Evolutionary conservation across 2,888 invertebrate genomes (phyloP).

Genomic region (Agrotis segetum): DNA sequence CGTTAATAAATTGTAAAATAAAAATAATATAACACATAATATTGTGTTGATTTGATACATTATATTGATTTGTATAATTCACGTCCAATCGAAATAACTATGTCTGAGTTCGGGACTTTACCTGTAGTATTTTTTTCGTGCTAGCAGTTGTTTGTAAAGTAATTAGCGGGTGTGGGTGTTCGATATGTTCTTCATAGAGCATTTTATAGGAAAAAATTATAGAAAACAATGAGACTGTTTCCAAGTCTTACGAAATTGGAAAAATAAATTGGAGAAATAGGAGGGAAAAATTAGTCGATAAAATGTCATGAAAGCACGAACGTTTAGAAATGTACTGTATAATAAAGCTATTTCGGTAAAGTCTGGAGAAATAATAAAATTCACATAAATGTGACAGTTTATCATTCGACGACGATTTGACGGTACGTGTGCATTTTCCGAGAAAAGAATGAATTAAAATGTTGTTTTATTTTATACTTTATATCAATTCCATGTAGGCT

Average conservation of each 20-base stretch:
- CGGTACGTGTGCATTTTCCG: not conserved
- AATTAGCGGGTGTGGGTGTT: too few relatives aligned
- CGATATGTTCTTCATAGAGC: conserved; percentile 18
- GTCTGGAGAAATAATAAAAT: not conserved
- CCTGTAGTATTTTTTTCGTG: conserved; percentile 21
- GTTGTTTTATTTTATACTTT: conserved; percentile 15
- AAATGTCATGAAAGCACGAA: not conserved
- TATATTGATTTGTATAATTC: too few relatives aligned
- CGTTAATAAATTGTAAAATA: too few relatives aligned
- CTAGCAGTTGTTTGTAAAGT: conserved; percentile 36
- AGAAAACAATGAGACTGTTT: conserved; percentile 26
- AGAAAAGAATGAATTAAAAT: not conserved
- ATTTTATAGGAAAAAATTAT: conserved; percentile 24
- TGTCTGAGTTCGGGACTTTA: conserved; percentile 11
- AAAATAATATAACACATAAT: too few relatives aligned
- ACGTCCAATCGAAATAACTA: not conserved
- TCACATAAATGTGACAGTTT: too few relatives aligned
- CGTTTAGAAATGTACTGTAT: not conserved
- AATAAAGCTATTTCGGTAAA: not conserved
- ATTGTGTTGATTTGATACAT: too few relatives aligned
- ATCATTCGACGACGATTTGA: not conserved
- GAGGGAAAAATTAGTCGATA: not conserved
- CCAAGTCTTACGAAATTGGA: conserved; percentile 10
- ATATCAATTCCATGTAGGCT: conserved; percentile 1
- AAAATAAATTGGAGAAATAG: conserved; percentile 9